Evolutionary conservation across 2,113 vertebrate genomes (phyloP).

Genomic region (Laticauda colubrina): DNA sequence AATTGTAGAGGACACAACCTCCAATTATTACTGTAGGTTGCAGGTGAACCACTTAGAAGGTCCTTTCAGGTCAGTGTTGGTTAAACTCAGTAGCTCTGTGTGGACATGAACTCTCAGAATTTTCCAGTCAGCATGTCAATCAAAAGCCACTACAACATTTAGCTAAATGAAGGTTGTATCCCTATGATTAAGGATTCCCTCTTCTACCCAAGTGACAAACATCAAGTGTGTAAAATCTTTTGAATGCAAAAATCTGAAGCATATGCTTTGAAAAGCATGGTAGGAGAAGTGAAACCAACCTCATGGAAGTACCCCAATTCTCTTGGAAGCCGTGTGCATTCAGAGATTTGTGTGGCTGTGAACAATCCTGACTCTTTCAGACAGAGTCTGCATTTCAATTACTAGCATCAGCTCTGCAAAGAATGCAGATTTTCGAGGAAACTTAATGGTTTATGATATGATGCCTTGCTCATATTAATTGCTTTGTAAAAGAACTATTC

Average conservation of each 20-base stretch:
- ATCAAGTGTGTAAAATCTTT: neutral
- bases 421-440: neutral
- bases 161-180: neutral
- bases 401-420: neutral
- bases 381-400: neutral
- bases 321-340: neutral
- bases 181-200: neutral
- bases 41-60: neutral
- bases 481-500: neutral
- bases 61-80: neutral
- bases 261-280: neutral
- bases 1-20: neutral
- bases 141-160: neutral
- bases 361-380: neutral
- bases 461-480: neutral
- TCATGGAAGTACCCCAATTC: neutral
- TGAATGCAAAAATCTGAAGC: neutral
- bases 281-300: neutral
- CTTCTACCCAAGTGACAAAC: neutral
- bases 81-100: neutral
- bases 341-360: neutral
- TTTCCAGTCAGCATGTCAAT: neutral
- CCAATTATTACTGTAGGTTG: neutral
- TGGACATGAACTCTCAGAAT: neutral
- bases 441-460: neutral